Evolutionary conservation across 2,113 vertebrate species (phyloP), one percentile per base, ranked within the genome.

Genomic region (Actinemys pallida): DNA sequence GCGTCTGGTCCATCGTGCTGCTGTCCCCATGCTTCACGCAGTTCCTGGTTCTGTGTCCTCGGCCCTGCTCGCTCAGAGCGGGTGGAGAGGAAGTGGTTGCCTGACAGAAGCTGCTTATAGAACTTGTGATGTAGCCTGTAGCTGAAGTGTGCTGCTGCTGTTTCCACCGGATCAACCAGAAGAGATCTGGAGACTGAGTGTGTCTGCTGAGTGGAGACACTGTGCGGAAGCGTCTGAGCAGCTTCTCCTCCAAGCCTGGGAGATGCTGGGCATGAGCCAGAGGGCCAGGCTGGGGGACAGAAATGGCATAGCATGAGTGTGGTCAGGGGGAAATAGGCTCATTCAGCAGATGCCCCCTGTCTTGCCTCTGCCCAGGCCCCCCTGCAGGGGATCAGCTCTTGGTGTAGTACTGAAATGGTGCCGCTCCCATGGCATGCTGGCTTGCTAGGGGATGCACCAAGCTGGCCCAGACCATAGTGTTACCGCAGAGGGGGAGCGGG

Each of bases 81-180:
- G 19, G 13, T 1, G 5, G n/a, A 45, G 49, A 90, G 96, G 79
- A 94, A 88, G 81, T 87, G 76, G 81, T 91, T 35, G 39, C 39
- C 47, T 20, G 72, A 10, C 56, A 4, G n/a, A 39, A 72, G 29
- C 85, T 93, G 56, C 39, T 86, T 1, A 8, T 4, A 84, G 83
- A 76, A 49, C 49, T 8, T 12, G 29, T 0, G 0, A 1, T 65
- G 53, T 78, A 0, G 0, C 12, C 76, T 35, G 10, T 59, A 13
- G 50, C 78, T 22, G 54, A 16, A 24, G 54, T 8, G 2, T 2
- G 57, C 17, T 0, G 14, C 45, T 82, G 65, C 35, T 20, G 65
- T 22, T 84, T 92, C 83, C 78, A 59, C 0, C 0, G 39, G 11
- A 10, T 16, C 90, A 39, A 27, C 75, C 54, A 13, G 81, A 86